Evolutionary conservation across 64 coral and sea anemone genomes (phyloP), one percentile per base, ranked within the genome.

Genomic region (Montipora sp.): DNA sequence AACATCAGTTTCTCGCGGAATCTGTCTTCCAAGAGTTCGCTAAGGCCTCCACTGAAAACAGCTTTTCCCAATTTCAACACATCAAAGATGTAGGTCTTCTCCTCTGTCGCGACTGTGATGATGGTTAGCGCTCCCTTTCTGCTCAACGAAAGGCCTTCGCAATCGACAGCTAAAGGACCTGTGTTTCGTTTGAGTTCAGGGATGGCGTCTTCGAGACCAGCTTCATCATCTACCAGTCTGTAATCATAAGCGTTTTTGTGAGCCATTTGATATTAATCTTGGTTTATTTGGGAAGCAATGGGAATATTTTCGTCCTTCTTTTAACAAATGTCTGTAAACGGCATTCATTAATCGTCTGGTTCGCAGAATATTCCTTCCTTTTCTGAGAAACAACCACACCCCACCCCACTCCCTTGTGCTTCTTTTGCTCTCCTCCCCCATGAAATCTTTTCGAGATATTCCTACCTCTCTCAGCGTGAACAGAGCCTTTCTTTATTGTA

Each of bases 41-140:
- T 74, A 73, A 91, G 93, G 46, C 93, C 93, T 36, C 43, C 49
- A 51, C 43, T 72, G 67, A 95, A 95, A 4, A 91, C 22, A 14
- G 51, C 78, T 88, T 88, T 70, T 13, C 89, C 82, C 24, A 95
- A 15, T 51, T 84, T 90, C 70, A 74, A 18, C 12, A 92, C 90
- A 75, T 93, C 85, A 60, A 93, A 89, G 80, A 93, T 80, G 77
- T 89, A 93, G 27, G 86, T 85, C 73, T 93, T 93, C 58, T 93
- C 92, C 81, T 75, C 74, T 1, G 92, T 93, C 24, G 92, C 77
- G 36, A 93, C 63, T 22, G 85, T 73, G 9, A 93, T 21, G 61
- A 93, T 82, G 1, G 92, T 93, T 4, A 93, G 50, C 49, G 80
- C 84, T 81, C 92, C 92, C 48, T 93, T 93, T 78, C 92, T 88